Evolutionary conservation across 2,888 invertebrate genomes (phyloP).

Genomic region (Hofmannophila pseudospretella): DNA sequence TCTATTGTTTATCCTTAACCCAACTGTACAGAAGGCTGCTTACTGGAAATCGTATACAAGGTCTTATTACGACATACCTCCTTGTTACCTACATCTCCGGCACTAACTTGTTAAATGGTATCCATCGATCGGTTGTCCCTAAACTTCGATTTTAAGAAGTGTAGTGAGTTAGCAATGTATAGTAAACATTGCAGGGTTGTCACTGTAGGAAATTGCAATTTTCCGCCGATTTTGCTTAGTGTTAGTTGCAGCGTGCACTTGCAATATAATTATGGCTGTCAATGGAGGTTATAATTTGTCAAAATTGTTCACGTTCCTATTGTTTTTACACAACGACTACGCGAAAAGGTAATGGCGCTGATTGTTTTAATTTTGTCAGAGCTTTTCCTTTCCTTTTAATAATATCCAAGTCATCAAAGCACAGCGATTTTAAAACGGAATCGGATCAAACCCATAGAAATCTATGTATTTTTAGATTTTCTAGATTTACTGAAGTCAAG

Average conservation of each 20-base stretch:
- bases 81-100: slow-evolving; percentile 7
- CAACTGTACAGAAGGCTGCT: slow-evolving; percentile 30
- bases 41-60: slow-evolving; percentile 38
- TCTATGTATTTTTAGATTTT: too few species aligned
- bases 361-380: too few species aligned
- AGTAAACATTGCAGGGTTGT: neutral
- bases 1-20: slow-evolving; percentile 41
- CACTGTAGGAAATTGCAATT: slow-evolving; percentile 1
- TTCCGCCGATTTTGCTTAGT: slow-evolving; percentile 11
- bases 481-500: too few species aligned
- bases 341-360: too few species aligned
- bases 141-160: neutral
- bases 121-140: slow-evolving; percentile 11
- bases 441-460: too few species aligned
- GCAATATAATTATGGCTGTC: neutral
- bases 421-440: too few species aligned
- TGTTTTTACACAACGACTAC: too few species aligned
- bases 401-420: too few species aligned
- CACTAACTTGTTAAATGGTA: slow-evolving; percentile 9
- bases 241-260: neutral
- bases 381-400: too few species aligned
- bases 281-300: neutral
- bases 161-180: slow-evolving; percentile 3
- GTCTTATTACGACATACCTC: slow-evolving; percentile 31
- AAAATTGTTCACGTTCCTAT: neutral